phyloP scores from a whole-genome alignment of 1,140 invertebrate species.

The Nomia melanderi region DNA sequence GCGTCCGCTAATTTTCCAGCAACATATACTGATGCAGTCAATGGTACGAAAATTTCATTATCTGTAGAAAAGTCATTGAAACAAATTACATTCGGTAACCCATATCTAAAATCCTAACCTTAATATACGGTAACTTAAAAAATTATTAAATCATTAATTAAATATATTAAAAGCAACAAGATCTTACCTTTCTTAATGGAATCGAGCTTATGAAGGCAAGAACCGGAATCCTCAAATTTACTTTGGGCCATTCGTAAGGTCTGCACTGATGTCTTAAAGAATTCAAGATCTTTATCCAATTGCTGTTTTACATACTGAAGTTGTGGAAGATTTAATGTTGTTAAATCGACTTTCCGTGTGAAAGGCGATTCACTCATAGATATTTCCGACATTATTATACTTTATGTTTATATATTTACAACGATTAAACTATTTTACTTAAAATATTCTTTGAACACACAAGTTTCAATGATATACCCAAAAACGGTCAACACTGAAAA shows the following conservation, averaged over 20 bases:
- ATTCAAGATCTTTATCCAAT: constrained; percentile 92
- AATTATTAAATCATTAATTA: background rate
- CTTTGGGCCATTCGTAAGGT: constrained; percentile 93
- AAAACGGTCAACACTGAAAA: constrained; percentile 42
- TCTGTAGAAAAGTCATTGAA: constrained; percentile 56
- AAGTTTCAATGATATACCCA: constrained; percentile 14
- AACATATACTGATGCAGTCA: constrained; percentile 97
- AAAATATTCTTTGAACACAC: background rate
- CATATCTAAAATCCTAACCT: constrained; percentile 70
- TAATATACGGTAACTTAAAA: constrained; percentile 15
- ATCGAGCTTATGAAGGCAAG: constrained; percentile 91
- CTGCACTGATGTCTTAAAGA: constrained; percentile 93
- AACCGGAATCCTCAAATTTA: constrained; percentile 93
- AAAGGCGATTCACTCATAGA: constrained; percentile 82
- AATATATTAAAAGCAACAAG: background rate
- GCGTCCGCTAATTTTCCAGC: constrained; percentile 91
- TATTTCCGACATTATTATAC: constrained; percentile 80
- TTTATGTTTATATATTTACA: background rate
- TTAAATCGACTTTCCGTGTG: constrained; percentile 88
- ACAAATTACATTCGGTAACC: background rate
- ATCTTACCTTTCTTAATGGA: constrained; percentile 85
- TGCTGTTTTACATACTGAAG: constrained; percentile 91
- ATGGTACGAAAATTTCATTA: constrained; percentile 92
- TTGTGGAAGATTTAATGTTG: constrained; percentile 89
- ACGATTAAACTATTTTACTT: too few relatives aligned